Evolutionary conservation across 2,888 invertebrate species (phyloP), one percentile per base, ranked within the genome.

Genomic region (Nowickia ferox): DNA sequence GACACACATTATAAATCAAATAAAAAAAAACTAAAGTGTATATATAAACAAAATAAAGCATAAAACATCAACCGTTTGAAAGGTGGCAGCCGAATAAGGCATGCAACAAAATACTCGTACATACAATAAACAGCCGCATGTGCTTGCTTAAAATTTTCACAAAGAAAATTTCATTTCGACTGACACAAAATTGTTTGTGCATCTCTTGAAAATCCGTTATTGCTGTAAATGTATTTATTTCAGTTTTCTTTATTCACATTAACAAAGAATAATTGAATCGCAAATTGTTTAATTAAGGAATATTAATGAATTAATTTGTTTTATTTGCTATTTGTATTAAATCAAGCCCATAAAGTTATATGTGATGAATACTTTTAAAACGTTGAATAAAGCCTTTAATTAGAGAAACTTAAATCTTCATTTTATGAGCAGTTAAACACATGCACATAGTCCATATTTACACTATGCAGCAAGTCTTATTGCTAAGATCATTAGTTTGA

Each of bases 91-190:
- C 71, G 71, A 75, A 59, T 71, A 75, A 75, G 71, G 68, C 79
- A 80, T 79, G 78, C 84, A 84, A 84, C 72, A 46, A 38, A 46
- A 59, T 48, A n/a, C n/a, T n/a, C n/a, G n/a, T n/a, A 59, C 53
- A 61, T 17, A 71, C 59, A 69, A 17, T 15, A 48, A 65, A 30
- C 65, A 61, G 75, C 44, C 66, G 75, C 75, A 65, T 55, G 75
- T 40, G 42, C 15, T 48, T 40, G 30, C 15, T 57, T 30, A n/a
- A 59, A 48, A 10, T 30, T 10, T 51, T 63, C 15, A 15, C 38
- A 46, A 30, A 10, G 51, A 65, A 76, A 65, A 65, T n/a, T 44
- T 22, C 44, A n/a, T 30, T 48, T 40, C 40, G 13, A 51, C 4
- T 63, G 13, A 17, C 8, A 46, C 13, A 59, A 46, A 72, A 38